These are phyloP conservation scores for Noctua pronuba DNA, from an alignment of 2,888 invertebrate genomes.

Conservation along the genomic window DNA sequence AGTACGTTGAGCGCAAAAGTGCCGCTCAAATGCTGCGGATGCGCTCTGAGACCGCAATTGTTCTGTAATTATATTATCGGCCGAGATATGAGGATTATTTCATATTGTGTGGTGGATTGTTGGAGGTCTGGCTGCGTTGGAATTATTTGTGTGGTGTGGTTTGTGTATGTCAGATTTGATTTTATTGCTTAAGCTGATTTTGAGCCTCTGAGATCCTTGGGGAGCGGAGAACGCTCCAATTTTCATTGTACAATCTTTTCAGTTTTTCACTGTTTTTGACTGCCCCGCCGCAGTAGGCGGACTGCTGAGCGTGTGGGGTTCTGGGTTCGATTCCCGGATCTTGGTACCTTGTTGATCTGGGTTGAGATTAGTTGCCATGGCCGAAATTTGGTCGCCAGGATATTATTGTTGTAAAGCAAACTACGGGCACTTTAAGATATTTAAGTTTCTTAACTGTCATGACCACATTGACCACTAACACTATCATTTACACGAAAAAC, in stretches of 20 bases:
- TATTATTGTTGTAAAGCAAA: neutral
- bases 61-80: constrained; percentile 62
- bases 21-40: constrained; percentile 55
- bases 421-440: neutral
- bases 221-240: neutral
- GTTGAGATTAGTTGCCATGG: neutral
- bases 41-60: constrained; percentile 56
- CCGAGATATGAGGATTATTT: constrained; percentile 50
- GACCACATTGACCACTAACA: too few relatives aligned
- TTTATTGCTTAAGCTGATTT: neutral
- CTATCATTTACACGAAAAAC: too few relatives aligned
- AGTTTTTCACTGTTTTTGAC: neutral
- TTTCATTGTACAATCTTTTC: too few relatives aligned
- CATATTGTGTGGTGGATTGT: constrained; percentile 37
- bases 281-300: neutral
- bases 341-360: neutral
- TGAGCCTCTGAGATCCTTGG: neutral
- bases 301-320: neutral
- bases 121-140: neutral
- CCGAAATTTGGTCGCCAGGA: neutral
- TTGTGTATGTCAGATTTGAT: neutral
- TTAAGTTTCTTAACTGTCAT: too few relatives aligned
- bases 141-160: constrained; percentile 10
- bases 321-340: neutral
- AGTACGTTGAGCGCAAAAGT: constrained; percentile 59